A percentile compares a stretch with the other conserved stretches of the same genome.
These are phyloP conservation scores for Homarus americanus DNA, from an alignment of 1,140 invertebrate species.

Conservation along the genomic window DNA sequence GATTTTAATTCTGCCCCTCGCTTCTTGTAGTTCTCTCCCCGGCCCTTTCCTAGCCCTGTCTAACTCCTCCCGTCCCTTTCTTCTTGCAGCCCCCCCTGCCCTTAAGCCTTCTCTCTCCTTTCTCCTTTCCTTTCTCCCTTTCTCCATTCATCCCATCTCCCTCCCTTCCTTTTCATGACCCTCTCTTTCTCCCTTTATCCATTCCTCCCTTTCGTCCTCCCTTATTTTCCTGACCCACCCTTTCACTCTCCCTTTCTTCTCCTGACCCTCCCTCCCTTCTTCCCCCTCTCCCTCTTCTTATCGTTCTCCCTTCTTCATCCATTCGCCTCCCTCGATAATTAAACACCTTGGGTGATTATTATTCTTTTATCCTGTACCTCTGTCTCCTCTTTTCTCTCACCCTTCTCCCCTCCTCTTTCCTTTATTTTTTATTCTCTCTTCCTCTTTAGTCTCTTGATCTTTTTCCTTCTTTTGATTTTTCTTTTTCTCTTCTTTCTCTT, in stretches of 20 bases:
- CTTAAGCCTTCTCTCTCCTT: not conserved
- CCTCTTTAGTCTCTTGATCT: not conserved
- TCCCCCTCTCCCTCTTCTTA: not conserved
- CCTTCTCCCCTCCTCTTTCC: not conserved
- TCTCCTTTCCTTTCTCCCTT: not conserved
- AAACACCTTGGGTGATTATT: too few species aligned
- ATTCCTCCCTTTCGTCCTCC: not conserved
- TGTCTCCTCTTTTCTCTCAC: not conserved
- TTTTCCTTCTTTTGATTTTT: not conserved
- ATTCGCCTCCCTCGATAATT: not conserved
- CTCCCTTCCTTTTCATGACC: not conserved
- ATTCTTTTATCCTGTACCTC: not conserved
- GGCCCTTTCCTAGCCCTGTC: not conserved
- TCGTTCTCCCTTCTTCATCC: not conserved
- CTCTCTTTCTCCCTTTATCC: not conserved
- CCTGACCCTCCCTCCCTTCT: not conserved
- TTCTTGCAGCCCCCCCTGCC: not conserved
- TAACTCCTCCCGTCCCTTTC: not conserved
- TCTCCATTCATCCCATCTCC: not conserved
- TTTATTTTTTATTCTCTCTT: not conserved
- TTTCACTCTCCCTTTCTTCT: not conserved
- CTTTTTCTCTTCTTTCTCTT: not conserved
- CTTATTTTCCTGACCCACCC: too few species aligned
- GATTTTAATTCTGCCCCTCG: conserved; percentile 29
- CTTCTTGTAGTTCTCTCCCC: not conserved